Conservation (phyloP, 2,113 vertebrate genomes). For the Larimichthys polyactis region DNA sequence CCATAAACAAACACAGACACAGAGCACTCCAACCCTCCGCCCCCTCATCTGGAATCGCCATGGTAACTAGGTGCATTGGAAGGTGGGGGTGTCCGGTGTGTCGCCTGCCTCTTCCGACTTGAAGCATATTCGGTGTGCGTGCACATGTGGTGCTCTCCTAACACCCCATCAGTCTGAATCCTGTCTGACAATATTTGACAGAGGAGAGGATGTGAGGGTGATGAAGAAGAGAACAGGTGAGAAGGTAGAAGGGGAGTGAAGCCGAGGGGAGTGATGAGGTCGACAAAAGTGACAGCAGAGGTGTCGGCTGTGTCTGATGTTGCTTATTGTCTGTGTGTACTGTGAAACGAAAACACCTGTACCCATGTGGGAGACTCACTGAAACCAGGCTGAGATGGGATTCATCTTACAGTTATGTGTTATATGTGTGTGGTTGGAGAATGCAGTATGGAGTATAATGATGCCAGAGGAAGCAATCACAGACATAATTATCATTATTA, state of each 20-base stretch:
- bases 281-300: slow-evolving; percentile 1
- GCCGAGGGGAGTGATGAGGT: not conserved
- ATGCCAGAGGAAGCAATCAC: slow-evolving; percentile 55
- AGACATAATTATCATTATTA: slow-evolving; percentile 33
- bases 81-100: not conserved
- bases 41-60: slow-evolving; percentile 67
- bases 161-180: slow-evolving; percentile 30
- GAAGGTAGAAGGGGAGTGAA: not conserved
- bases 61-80: slow-evolving; percentile 72
- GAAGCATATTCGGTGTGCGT: slow-evolving; percentile 9
- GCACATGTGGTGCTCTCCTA: slow-evolving; percentile 34
- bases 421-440: not conserved
- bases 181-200: not conserved
- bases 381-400: not conserved
- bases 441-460: not conserved
- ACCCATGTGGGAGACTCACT: not conserved
- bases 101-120: slow-evolving; percentile 23
- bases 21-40: slow-evolving; percentile 27
- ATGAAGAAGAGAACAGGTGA: not conserved
- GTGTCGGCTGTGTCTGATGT: not conserved
- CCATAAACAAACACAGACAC: slow-evolving; percentile 4
- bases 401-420: not conserved
- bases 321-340: slow-evolving; percentile 7
- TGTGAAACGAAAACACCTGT: slow-evolving; percentile 9
- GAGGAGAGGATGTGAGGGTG: not conserved